Percentiles rank a stretch among this genome's conserved stretches.
Evolutionary conservation across 2,888 invertebrate genomes (phyloP).

Genomic region (Coelogynopora nodosa): DNA sequence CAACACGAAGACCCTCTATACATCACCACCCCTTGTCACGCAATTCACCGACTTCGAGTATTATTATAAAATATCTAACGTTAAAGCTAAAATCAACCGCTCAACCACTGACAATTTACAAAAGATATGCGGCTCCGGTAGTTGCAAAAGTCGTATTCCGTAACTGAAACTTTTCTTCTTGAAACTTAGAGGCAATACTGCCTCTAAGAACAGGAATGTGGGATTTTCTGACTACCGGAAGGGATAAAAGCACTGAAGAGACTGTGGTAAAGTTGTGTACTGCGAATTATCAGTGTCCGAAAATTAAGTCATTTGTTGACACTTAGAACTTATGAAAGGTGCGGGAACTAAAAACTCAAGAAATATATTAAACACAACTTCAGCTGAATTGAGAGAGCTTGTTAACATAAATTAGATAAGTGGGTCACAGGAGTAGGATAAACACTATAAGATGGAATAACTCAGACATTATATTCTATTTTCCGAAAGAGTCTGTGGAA

Average conservation of each 20-base stretch:
- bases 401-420: background rate
- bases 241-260: background rate
- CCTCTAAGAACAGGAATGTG: background rate
- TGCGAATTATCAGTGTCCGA: background rate
- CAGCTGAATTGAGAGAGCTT: background rate
- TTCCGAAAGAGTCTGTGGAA: background rate
- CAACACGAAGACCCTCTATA: background rate
- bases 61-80: no score
- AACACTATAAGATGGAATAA: no score
- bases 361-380: background rate
- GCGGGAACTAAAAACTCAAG: background rate
- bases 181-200: background rate
- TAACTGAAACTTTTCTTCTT: background rate
- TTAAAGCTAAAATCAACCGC: no score
- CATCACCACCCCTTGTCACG: background rate
- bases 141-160: background rate
- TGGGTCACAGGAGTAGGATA: background rate
- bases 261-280: background rate
- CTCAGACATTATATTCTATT: background rate
- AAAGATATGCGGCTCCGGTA: background rate
- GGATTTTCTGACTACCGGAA: background rate
- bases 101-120: background rate
- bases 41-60: background rate
- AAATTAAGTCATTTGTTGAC: background rate
- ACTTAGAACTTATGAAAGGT: background rate